These are phyloP conservation scores for Chelon labrosus DNA, from an alignment of 2,797 vertebrate genomes.

Conservation along the genomic window DNA sequence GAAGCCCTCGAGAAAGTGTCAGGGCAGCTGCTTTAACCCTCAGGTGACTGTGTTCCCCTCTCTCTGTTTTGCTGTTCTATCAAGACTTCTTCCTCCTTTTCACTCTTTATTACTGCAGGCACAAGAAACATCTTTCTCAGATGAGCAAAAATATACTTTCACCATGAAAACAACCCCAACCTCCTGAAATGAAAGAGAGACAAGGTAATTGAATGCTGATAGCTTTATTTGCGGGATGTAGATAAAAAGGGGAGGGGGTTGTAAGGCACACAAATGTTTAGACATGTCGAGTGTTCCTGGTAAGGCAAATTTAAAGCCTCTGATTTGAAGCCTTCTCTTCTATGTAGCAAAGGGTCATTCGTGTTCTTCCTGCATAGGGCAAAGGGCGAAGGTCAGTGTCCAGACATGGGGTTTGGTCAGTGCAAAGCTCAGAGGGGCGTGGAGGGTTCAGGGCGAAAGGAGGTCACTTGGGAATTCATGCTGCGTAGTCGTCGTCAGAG, in stretches of 20 bases:
- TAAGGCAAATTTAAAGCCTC: slow-evolving; percentile 46
- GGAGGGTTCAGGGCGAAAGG: slow-evolving; percentile 55
- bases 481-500: slow-evolving; percentile 75
- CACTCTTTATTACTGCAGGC: slow-evolving; percentile 11
- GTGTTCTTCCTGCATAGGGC: slow-evolving; percentile 71
- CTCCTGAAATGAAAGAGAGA: slow-evolving; percentile 51
- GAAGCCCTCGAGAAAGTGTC: slow-evolving; percentile 70
- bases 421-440: slow-evolving; percentile 69
- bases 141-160: slow-evolving; percentile 7
- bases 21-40: slow-evolving; percentile 58
- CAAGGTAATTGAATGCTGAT: slow-evolving; percentile 76
- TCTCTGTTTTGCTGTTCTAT: slow-evolving; percentile 30
- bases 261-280: slow-evolving; percentile 57
- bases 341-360: slow-evolving; percentile 60
- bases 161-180: slow-evolving; percentile 17
- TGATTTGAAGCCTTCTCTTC: slow-evolving; percentile 49
- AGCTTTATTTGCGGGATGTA: slow-evolving; percentile 80
- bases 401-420: slow-evolving; percentile 77
- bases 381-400: slow-evolving; percentile 74
- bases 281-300: slow-evolving; percentile 41
- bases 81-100: slow-evolving; percentile 19
- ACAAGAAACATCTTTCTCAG: slow-evolving; percentile 23
- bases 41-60: slow-evolving; percentile 63
- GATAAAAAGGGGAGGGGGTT: slow-evolving; percentile 28
- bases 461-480: slow-evolving; percentile 59